A percentile compares a stretch with the other conserved stretches of the same genome.
Conservation (phyloP, 2,113 vertebrate genomes). For the Heloderma charlesbogerti region DNA sequence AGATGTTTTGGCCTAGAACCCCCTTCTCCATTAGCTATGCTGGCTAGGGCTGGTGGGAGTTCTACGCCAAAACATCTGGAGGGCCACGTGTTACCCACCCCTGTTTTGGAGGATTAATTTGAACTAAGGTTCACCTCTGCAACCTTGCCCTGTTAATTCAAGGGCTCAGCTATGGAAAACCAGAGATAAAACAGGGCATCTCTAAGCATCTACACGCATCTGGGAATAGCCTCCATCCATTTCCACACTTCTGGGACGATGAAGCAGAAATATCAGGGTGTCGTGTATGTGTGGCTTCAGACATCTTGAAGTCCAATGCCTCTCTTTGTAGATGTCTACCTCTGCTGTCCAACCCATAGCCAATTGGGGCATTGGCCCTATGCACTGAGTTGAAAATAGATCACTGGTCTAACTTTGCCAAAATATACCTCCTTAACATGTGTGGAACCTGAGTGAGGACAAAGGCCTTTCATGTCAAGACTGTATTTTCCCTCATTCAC, state of each 20-base stretch:
- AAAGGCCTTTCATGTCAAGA: background rate
- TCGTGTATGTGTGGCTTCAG: too few species aligned
- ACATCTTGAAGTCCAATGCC: background rate
- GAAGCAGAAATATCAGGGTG: background rate
- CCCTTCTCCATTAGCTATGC: too few species aligned
- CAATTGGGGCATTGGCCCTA: too few species aligned
- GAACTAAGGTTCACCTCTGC: background rate
- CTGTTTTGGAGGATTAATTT: background rate
- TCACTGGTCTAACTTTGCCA: background rate
- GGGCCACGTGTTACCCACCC: too few species aligned
- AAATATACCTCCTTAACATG: background rate
- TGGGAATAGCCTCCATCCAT: background rate
- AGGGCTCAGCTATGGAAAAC: background rate
- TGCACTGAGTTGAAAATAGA: background rate
- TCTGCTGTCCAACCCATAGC: background rate
- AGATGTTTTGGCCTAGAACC: too few species aligned
- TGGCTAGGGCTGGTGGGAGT: too few species aligned
- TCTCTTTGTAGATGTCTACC: background rate
- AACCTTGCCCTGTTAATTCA: background rate
- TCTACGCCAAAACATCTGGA: too few species aligned
- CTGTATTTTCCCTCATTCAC: background rate
- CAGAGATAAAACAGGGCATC: background rate
- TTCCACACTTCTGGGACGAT: background rate
- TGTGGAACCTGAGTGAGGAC: background rate
- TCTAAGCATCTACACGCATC: background rate